These are phyloP conservation scores for Cacoxenus indagator DNA, from an alignment of 2,888 invertebrate genomes.

Conservation along the genomic window DNA sequence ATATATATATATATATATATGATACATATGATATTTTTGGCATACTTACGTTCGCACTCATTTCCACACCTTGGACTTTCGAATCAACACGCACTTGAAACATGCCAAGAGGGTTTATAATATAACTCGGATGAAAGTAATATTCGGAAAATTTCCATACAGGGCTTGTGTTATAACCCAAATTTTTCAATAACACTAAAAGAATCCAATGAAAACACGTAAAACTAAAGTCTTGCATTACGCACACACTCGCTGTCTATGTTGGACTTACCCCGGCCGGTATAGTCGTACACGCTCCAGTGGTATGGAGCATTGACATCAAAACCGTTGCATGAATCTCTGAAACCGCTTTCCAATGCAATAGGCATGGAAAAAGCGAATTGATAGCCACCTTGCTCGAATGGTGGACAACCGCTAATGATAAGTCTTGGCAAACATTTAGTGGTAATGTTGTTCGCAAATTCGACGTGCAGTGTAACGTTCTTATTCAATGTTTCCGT, in stretches of 20 bases:
- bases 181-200: neutral
- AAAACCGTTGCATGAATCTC: neutral
- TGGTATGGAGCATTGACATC: neutral
- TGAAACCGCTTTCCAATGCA: neutral
- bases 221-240: neutral
- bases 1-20: neutral
- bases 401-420: neutral
- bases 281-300: neutral
- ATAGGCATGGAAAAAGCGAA: neutral
- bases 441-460: neutral
- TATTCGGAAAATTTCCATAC: neutral
- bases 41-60: neutral
- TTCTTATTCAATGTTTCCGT: neutral
- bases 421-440: neutral
- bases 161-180: neutral
- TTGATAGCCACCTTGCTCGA: neutral
- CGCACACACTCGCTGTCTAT: too few species aligned
- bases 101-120: neutral
- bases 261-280: neutral
- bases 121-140: neutral
- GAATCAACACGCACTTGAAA: neutral
- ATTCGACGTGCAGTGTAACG: neutral
- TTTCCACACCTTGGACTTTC: neutral
- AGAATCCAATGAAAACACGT: neutral
- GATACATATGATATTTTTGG: neutral